Base-by-base conservation (phyloP, 1,140 invertebrate species). In the Drosophila sp. region DNA sequence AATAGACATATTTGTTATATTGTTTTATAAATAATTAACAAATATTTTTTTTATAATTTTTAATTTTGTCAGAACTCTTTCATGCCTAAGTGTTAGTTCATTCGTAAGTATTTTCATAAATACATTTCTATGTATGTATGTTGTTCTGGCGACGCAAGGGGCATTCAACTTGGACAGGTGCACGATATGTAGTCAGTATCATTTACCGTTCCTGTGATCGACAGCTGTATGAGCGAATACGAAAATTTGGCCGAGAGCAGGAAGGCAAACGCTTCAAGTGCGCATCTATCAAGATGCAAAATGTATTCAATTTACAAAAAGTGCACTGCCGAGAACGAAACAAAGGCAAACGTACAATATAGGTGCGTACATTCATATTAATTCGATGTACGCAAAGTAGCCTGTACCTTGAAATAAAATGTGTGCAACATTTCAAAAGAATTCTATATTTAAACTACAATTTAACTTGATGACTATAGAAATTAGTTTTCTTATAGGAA, bases 111-210 rank as follows among this genome's bases (percentile, higher is more conserved):
- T 41, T 51, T 46, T 14, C 34, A 61, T 51, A 76, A 9, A 43
- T 11, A 58, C 43, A 46, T n/a, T n/a, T n/a, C n/a, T n/a, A n/a
- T n/a, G n/a, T n/a, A n/a, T 21, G 21, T 69, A 21, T 66, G 21
- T 61, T 16, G 45, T 21, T 57, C 67, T 32, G 36, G 21, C 40
- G 56, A 70, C 16, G 63, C 16, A 57, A 57, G 73, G 81, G 79
- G 63, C 81, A 81, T 86, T 86, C 70, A 78, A 86, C 78, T 72
- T 78, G 58, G 38, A 76, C 81, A 86, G 81, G 74, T 87, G 74
- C 74, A 46, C 58, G 61, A 67, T 48, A 53, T 63, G 43, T 38
- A 57, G 61, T 58, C 72, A 63, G 43, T 46, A 32, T 29, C 45
- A 53, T 77, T 76, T 76, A 72, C 80, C 72, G 73, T 80, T 50